A percentile compares a stretch with the other conserved stretches of the same genome.
Evolutionary conservation across 2,113 vertebrate genomes (phyloP).

Genomic region (Syngnathus floridae): DNA sequence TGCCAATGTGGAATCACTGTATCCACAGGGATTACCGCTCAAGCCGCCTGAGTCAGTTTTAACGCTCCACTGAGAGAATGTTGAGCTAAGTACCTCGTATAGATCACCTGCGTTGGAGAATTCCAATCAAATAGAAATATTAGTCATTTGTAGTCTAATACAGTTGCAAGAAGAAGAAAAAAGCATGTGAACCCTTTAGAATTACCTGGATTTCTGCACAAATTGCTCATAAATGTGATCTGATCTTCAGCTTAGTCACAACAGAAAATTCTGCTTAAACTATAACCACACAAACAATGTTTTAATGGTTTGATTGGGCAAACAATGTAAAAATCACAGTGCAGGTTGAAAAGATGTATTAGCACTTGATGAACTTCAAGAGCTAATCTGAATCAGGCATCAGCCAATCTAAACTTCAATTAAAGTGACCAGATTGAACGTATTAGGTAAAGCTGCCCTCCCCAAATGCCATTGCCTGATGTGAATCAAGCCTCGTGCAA

Average conservation of each 20-base stretch:
- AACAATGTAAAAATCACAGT: background rate
- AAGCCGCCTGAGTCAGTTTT: conserved; percentile 54
- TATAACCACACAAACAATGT: background rate
- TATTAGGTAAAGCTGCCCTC: background rate
- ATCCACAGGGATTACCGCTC: conserved; percentile 67
- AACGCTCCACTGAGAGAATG: conserved; percentile 32
- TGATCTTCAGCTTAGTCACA: background rate
- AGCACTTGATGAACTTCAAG: background rate
- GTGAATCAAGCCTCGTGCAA: background rate
- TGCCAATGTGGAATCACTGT: conserved; percentile 77
- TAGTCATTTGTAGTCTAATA: background rate
- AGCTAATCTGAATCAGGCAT: background rate
- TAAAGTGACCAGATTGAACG: background rate
- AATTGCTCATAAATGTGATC: background rate
- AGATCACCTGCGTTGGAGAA: background rate
- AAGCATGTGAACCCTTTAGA: background rate
- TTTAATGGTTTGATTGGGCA: background rate
- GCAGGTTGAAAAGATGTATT: background rate
- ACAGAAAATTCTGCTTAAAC: background rate
- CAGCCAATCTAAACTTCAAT: background rate
- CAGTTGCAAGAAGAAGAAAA: background rate
- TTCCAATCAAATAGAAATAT: background rate
- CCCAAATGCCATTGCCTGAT: background rate
- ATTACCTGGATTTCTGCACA: background rate
- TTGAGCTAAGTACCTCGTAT: conserved; percentile 23